Evolutionary conservation across 2,113 vertebrate species (phyloP).

Genomic region (Origma solitaria): DNA sequence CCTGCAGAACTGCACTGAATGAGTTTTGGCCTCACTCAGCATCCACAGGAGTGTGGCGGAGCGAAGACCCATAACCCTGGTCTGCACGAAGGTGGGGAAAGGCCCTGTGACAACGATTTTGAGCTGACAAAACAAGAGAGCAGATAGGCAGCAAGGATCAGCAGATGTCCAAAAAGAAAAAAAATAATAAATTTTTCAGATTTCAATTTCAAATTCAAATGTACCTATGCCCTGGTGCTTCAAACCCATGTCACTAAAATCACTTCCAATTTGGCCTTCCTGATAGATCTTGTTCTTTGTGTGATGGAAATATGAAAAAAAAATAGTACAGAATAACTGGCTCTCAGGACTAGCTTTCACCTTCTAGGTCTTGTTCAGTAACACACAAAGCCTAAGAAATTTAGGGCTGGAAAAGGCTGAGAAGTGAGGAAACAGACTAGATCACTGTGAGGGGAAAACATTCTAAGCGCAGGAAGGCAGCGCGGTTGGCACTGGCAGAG

Average conservation of each 20-base stretch:
- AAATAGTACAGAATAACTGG: not conserved
- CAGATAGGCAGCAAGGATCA: not conserved
- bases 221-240: not conserved
- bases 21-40: not conserved
- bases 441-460: not conserved
- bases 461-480: not conserved
- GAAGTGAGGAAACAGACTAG: not conserved
- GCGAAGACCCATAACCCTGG: not conserved
- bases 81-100: not conserved
- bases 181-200: not conserved
- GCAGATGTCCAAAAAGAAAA: too few relatives aligned
- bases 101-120: not conserved
- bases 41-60: rapidly evolving
- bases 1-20: rapidly evolving
- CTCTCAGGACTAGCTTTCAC: not conserved
- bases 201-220: too few relatives aligned
- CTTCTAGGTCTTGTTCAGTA: not conserved
- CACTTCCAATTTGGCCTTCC: not conserved
- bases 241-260: not conserved
- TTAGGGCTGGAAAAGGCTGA: not conserved
- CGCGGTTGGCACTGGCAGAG: rapidly evolving
- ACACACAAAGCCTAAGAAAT: not conserved
- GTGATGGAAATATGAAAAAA: not conserved
- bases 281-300: not conserved
- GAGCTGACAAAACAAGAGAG: not conserved